These are phyloP conservation scores for Phylloscopus trochilus DNA, from an alignment of 2,113 vertebrate species.

Conservation along the genomic window DNA sequence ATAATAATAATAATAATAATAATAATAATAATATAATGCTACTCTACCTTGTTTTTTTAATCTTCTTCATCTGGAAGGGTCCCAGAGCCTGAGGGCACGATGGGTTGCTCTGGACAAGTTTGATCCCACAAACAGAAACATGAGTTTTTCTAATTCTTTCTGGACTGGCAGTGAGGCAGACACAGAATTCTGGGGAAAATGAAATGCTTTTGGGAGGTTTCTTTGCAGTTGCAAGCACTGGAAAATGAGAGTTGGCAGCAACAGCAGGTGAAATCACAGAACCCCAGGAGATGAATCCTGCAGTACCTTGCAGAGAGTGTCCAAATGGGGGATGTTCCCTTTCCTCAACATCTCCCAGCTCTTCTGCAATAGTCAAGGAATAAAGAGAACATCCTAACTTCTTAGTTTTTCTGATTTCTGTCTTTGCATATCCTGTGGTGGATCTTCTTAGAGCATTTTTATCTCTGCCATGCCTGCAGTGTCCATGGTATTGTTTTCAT, in stretches of 20 bases:
- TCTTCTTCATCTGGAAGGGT: not conserved
- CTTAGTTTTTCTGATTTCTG: not conserved
- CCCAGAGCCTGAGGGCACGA: not conserved
- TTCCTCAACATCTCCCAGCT: not conserved
- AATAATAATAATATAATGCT: not conserved
- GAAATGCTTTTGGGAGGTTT: not conserved
- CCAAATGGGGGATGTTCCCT: not conserved
- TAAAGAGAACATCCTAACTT: not conserved
- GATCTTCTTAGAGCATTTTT: not conserved
- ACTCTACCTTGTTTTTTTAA: not conserved
- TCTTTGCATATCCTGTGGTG: not conserved
- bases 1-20: too few relatives aligned
- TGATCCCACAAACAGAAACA: not conserved
- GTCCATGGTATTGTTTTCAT: not conserved
- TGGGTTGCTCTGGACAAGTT: not conserved
- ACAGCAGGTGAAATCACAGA: not conserved
- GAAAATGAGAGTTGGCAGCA: not conserved
- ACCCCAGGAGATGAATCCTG: not conserved
- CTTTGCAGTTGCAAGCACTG: not conserved
- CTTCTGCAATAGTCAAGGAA: not conserved
- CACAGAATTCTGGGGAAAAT: not conserved
- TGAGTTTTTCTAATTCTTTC: not conserved
- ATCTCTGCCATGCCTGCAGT: not conserved
- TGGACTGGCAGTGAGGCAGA: not conserved
- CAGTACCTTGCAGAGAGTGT: not conserved